These are phyloP conservation scores for Drosophila insularis DNA, from an alignment of 1,140 invertebrate genomes.

Conservation along the genomic window DNA sequence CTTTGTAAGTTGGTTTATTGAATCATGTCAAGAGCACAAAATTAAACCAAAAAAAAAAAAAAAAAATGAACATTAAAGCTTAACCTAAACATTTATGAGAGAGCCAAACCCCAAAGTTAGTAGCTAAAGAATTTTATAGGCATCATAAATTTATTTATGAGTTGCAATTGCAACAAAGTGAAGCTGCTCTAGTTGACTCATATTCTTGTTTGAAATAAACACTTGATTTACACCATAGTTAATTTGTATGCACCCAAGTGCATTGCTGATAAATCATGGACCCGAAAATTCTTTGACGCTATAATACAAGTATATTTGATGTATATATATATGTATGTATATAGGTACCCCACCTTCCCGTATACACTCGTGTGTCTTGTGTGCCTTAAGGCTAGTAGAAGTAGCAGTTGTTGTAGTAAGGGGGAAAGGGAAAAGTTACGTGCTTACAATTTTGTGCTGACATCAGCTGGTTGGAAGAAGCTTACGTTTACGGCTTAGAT, in stretches of 20 bases:
- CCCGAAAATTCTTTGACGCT: conserved; percentile 52
- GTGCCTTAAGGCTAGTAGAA: conserved; percentile 12
- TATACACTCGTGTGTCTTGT: conserved; percentile 24
- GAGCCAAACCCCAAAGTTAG: too few relatives aligned
- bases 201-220: conserved; percentile 36
- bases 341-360: not conserved
- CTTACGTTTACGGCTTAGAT: conserved; percentile 56
- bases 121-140: not conserved
- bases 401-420: not conserved
- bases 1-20: too few relatives aligned
- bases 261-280: conserved; percentile 53
- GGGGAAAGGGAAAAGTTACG: conserved; percentile 23
- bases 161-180: conserved; percentile 14
- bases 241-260: conserved; percentile 26
- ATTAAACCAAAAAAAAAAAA: too few relatives aligned
- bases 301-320: not conserved
- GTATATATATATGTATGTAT: not conserved
- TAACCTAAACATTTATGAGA: not conserved
- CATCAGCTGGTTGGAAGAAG: conserved; percentile 52
- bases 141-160: conserved; percentile 8
- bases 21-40: too few relatives aligned
- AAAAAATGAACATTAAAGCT: not conserved
- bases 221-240: conserved; percentile 41
- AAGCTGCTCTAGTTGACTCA: conserved; percentile 6
- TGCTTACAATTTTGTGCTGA: conserved; percentile 54